Percentiles rank a stretch among this genome's conserved stretches.
phyloP scores from a whole-genome alignment of 2,888 invertebrate genomes.

The Cremastobaeus sp. region DNA sequence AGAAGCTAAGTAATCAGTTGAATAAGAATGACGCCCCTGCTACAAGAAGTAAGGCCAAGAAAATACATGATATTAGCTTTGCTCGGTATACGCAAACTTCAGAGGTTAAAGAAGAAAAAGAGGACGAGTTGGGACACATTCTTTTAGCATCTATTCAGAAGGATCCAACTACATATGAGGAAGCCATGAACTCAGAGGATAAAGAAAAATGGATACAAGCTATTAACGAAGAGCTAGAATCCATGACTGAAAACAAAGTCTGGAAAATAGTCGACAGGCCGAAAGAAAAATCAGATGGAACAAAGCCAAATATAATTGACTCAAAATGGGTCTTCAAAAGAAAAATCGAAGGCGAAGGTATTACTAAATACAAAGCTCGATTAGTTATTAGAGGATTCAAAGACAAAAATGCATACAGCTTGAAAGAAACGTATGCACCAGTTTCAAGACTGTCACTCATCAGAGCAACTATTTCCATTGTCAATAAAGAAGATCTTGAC shows the following conservation, averaged over 20 bases:
- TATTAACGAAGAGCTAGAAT: conserved; percentile 25
- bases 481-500: conserved; percentile 39
- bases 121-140: conserved; percentile 31
- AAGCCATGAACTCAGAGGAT: conserved; percentile 27
- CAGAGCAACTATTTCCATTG: conserved; percentile 35
- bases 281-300: conserved; percentile 16
- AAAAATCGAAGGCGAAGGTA: conserved; percentile 45
- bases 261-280: conserved; percentile 43
- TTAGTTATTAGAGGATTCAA: too few species aligned
- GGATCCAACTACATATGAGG: too few species aligned
- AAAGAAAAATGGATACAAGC: conserved; percentile 45
- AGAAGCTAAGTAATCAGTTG: neutral
- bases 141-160: conserved; percentile 34
- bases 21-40: conserved; percentile 16
- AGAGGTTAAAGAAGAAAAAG: conserved; percentile 23
- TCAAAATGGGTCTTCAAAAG: conserved; percentile 60
- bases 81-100: conserved; percentile 29
- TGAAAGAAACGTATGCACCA: too few species aligned
- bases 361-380: conserved; percentile 54
- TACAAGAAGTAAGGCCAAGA: conserved; percentile 41
- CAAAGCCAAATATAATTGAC: too few species aligned
- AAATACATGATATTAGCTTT: conserved; percentile 39
- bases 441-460: conserved; percentile 51
- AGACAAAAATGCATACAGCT: too few species aligned
- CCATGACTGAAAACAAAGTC: too few species aligned